These are phyloP conservation scores for Campylorhamphus procurvoides DNA, from an alignment of 2,113 vertebrate species.

Conservation along the genomic window DNA sequence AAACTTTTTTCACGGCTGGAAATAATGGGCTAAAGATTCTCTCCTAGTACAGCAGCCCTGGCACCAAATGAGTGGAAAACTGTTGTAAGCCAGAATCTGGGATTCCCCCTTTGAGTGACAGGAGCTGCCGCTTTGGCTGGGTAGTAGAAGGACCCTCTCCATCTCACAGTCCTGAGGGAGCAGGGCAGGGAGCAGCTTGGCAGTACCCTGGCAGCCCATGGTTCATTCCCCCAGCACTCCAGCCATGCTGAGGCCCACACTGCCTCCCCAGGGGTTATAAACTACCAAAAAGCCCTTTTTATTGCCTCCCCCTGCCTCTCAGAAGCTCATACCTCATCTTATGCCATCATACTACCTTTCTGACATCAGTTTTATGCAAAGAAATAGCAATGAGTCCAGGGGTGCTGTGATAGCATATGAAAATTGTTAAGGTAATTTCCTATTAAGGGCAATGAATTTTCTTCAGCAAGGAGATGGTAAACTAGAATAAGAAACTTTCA, in stretches of 20 bases:
- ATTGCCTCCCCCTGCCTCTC: neutral
- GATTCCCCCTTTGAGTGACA: neutral
- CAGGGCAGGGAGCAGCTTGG: neutral
- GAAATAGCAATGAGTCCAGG: neutral
- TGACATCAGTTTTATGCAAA: neutral
- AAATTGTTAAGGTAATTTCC: neutral
- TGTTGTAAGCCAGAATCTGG: neutral
- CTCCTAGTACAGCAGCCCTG: neutral
- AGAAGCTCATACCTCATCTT: neutral
- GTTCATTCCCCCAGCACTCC: neutral
- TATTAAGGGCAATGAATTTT: neutral
- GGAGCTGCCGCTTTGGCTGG: neutral
- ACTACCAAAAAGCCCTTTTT: neutral
- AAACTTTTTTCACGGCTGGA: neutral
- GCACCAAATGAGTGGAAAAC: constrained; percentile 27
- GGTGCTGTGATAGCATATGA: neutral
- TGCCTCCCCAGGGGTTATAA: neutral
- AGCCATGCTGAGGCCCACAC: neutral
- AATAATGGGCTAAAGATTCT: neutral
- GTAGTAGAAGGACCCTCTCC: neutral
- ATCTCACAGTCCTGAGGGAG: neutral
- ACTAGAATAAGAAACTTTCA: neutral
- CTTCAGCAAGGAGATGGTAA: neutral
- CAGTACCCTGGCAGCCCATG: neutral
- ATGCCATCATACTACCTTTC: neutral